A percentile compares a stretch with the other conserved stretches of the same genome.
These are phyloP conservation scores for Drosophila suboccidentalis DNA, from an alignment of 2,888 invertebrate genomes.

Conservation along the genomic window DNA sequence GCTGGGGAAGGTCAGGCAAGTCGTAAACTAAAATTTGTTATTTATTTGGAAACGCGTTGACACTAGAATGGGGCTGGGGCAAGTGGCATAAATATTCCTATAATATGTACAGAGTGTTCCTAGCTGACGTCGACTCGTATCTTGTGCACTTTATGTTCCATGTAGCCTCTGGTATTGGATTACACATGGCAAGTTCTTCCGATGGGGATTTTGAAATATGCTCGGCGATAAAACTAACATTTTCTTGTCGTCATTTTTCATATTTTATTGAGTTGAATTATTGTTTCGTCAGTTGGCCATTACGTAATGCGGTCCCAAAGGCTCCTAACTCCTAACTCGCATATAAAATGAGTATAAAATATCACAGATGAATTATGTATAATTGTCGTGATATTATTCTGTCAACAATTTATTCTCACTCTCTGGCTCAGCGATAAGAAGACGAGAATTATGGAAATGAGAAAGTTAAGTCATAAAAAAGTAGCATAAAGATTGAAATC, in stretches of 20 bases:
- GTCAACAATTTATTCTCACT: constrained; percentile 9
- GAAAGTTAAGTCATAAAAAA: constrained; percentile 24
- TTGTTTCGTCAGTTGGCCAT: constrained; percentile 69
- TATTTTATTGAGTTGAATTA: constrained; percentile 74
- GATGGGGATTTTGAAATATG: constrained; percentile 65
- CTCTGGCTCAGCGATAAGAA: constrained; percentile 14
- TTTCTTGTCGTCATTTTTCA: constrained; percentile 54
- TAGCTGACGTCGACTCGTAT: constrained; percentile 54
- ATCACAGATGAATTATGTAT: constrained; percentile 65
- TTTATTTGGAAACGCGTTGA: constrained; percentile 64
- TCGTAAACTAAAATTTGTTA: constrained; percentile 75
- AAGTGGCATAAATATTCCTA: constrained; percentile 66
- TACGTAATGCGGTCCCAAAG: constrained; percentile 45
- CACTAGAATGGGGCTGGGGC: constrained; percentile 55
- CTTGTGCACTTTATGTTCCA: constrained; percentile 73
- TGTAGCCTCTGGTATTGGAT: constrained; percentile 62
- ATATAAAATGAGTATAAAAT: constrained; percentile 29
- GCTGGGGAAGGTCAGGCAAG: constrained; percentile 66
- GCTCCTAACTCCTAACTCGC: not conserved
- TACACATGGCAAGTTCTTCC: constrained; percentile 50
- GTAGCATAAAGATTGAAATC: constrained; percentile 32
- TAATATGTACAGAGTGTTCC: constrained; percentile 58
- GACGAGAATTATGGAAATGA: constrained; percentile 35
- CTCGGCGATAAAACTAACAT: constrained; percentile 61
- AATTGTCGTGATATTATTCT: constrained; percentile 37